Base-by-base conservation (phyloP, 1,140 invertebrate genomes). In the Macrocentrus cingulum region DNA sequence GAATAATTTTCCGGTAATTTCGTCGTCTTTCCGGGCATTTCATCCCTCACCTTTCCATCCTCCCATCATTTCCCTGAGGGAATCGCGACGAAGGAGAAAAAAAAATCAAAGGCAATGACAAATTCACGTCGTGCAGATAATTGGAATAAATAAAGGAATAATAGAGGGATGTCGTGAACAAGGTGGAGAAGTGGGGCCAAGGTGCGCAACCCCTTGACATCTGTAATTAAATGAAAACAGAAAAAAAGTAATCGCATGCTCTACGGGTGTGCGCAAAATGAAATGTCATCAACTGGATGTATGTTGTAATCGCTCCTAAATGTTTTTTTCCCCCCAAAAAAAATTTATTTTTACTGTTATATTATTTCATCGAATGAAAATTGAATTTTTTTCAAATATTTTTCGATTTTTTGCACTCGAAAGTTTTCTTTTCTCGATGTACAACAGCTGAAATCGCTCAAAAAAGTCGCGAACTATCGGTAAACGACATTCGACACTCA, bases 161-260 rank as follows among this genome's bases (percentile, higher is more conserved):
- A 76, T 76, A 70, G 72, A 76, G 69, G 65, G 64, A 68, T 52
- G 66, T 69, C 48, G 63, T 60, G 67, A 55, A 62, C 64, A 68
- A 71, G 67, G 42, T 42, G 48, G 39, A 44, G 36, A 23, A 19
- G 50, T 25, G 59, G 45, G 50, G 18, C 13, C 16, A 23, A 36
- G 53, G 46, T 68, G 65, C 68, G 70, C 74, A 78, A 78, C 76
- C 76, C 72, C 77, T 78, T 79, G 76, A 79, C 75, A 76, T 79
- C 76, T 73, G 75, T 79, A 79, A 79, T 79, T 79, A 78, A 78
- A 78, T 74, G 73, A 79, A 78, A 79, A 79, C 77, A 79, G 78
- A 76, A 77, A 76, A 69, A 76, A 78, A 76, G 72, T 77, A 78
- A 78, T 79, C 74, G 73, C 71, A 74, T 69, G 73, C 70, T 74